Evolutionary conservation across 2,888 invertebrate genomes (phyloP), one percentile per base, ranked within the genome.

Genomic region (Coremacera marginata): DNA sequence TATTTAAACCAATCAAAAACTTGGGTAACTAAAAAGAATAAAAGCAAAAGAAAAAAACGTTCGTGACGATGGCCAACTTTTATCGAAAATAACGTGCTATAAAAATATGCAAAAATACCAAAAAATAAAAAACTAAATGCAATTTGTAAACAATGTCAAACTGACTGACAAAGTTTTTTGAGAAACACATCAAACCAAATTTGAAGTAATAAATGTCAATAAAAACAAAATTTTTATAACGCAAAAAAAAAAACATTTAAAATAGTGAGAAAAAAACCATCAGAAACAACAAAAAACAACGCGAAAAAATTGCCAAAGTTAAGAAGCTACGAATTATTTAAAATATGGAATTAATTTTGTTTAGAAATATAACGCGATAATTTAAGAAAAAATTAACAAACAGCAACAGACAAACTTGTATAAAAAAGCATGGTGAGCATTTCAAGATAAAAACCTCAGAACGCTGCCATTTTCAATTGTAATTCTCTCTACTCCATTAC

Each of bases 401-500:
- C 22, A 22, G 22, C 19, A 11, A 67, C 16, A 65, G 3, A 67
- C 19, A 44, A 19, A 25, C 8, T 19, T 11, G 2, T n/a, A 44
- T 11, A 4, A 7, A 1, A 22, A 70, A 70, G 1, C 27, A 70
- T 70, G 51, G 19, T n/a, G 4, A 27, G 31, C 14, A 1, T 49
- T 7, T 5, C 4, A 3, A 3, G 31, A 4, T 4, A 9, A 0
- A 9, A 11, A n/a, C 2, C 9, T 34, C 5, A 9, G 11, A 4
- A 1, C 63, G 14, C 1, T 5, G 8, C 5, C 37, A 3, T 55
- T 63, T n/a, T 55, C 7, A 19, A 5, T 7, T n/a, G 1, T 11
- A 44, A 44, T 68, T 76, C 37, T 79, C 62, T 65, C 57, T 67
- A 73, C 44, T 57, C 37, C 65, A 34, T 2, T 14, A 65, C 19